Conservation (phyloP, 2,888 invertebrate species). For the Protonemura montana region DNA sequence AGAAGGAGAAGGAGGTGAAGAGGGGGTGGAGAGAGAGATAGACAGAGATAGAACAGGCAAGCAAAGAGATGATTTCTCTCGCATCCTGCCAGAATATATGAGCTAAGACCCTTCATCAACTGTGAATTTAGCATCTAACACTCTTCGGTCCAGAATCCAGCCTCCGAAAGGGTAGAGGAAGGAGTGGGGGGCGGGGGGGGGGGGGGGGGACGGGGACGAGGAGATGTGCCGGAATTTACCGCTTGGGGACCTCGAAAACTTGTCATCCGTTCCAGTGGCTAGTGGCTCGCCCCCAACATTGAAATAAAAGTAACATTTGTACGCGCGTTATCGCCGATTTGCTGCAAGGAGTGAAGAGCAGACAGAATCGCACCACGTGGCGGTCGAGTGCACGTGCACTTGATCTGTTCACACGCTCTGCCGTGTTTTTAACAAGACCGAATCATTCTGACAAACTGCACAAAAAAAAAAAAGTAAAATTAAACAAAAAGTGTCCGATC, state of each 20-base stretch:
- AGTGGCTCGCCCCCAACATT: slow-evolving; percentile 32
- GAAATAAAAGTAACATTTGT: slow-evolving; percentile 28
- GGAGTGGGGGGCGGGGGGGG: slow-evolving; percentile 28
- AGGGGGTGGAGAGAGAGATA: too few species aligned
- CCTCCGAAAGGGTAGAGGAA: slow-evolving; percentile 17
- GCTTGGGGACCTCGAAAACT: slow-evolving; percentile 41
- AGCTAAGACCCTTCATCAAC: slow-evolving; percentile 47
- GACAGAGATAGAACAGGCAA: background rate
- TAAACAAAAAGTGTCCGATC: background rate
- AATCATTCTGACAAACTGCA: background rate
- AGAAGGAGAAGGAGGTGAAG: too few species aligned
- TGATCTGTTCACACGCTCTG: background rate
- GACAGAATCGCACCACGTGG: background rate
- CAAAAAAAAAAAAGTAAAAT: background rate
- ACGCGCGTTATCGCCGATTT: background rate
- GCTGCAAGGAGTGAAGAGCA: background rate
- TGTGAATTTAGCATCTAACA: slow-evolving; percentile 46
- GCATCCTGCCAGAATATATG: slow-evolving; percentile 42
- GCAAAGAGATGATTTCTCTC: slow-evolving; percentile 38
- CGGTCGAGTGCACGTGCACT: too few species aligned
- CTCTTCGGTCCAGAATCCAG: slow-evolving; percentile 28
- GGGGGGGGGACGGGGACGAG: slow-evolving; percentile 19
- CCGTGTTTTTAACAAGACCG: background rate
- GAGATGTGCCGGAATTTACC: slow-evolving; percentile 44
- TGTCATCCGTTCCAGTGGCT: slow-evolving; percentile 46